Base-by-base conservation (phyloP, 2,888 invertebrate genomes). In the Lithosia quadra region DNA sequence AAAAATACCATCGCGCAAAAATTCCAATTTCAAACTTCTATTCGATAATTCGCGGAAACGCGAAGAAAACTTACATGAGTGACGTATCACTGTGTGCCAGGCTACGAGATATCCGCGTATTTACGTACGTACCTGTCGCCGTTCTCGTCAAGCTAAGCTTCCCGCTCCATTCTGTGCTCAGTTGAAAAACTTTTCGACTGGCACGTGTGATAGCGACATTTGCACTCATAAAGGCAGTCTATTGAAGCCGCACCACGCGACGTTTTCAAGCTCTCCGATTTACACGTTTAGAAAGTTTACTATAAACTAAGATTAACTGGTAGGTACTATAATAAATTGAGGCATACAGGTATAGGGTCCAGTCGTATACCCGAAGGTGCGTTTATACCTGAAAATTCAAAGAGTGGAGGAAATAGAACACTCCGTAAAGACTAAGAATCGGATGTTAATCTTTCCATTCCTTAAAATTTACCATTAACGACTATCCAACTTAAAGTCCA, bases 171-270 rank as follows among this genome's bases (percentile, higher is more conserved):
- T 79, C 82, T 75, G 83, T 77, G 74, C 80, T 83, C 83, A 86
- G 89, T 87, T 89, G 85, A 89, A 92, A 91, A 93, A 92, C 85
- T 93, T 93, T 87, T 83, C 84, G 90, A 87, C 88, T 92, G 93
- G 81, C 81, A 78, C 78, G 75, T 76, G 82, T 81, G 92, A 92
- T 92, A 92, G 86, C 86, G 82, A 58, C 78, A 84, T 85, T 89
- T 87, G 85, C 84, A 86, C 80, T 77, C 75, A 67, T 65, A 75
- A 74, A 77, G 76, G 67, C 72, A 73, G 63, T 73, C 75, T 77
- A 75, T 78, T 71, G 71, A 78, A 81, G 72, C 63, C 61, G 55
- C 73, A 67, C 68, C 43, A 70, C 39, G 58, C 22, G 13, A 71
- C 7, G 34, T 65, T 68, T 78, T 68, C 63, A 67, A 74, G 66